Evolutionary conservation across 2,888 invertebrate genomes (phyloP).

Genomic region (Hipparchia semele): DNA sequence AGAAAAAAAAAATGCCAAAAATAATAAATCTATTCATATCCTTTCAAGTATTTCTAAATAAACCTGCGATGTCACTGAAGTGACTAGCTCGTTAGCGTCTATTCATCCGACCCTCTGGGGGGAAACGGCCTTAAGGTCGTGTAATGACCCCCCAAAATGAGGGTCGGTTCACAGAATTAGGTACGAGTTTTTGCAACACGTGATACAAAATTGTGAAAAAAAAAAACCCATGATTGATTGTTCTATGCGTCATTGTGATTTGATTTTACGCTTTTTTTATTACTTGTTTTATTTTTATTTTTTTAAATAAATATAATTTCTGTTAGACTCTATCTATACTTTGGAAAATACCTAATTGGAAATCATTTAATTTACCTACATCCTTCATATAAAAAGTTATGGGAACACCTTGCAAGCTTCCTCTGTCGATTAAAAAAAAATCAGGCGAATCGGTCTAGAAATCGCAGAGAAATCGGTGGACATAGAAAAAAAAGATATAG

Average conservation of each 20-base stretch:
- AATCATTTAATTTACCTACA: no score
- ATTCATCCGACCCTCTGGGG: not conserved
- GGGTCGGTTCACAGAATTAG: not conserved
- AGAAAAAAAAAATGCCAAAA: not conserved
- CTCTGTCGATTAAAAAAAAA: no score
- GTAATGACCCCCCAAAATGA: slow-evolving; percentile 3
- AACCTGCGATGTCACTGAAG: not conserved
- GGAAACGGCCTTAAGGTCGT: slow-evolving; percentile 5
- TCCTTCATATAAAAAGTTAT: no score
- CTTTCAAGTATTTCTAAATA: slow-evolving; percentile 1
- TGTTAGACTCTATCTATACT: no score
- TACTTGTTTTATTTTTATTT: not conserved
- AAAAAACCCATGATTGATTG: not conserved
- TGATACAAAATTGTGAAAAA: not conserved
- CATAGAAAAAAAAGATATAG: no score
- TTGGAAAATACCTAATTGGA: no score
- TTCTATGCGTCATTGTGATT: not conserved
- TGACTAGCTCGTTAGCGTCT: not conserved
- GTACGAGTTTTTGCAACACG: not conserved
- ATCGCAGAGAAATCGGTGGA: no score
- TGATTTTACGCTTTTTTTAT: not conserved
- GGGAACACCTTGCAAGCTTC: no score
- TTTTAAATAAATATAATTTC: not conserved
- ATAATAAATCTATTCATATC: not conserved
- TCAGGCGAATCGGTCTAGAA: no score